Evolutionary conservation across 2,888 invertebrate genomes (phyloP), one percentile per base, ranked within the genome.

Genomic region (Neelides folsomi): DNA sequence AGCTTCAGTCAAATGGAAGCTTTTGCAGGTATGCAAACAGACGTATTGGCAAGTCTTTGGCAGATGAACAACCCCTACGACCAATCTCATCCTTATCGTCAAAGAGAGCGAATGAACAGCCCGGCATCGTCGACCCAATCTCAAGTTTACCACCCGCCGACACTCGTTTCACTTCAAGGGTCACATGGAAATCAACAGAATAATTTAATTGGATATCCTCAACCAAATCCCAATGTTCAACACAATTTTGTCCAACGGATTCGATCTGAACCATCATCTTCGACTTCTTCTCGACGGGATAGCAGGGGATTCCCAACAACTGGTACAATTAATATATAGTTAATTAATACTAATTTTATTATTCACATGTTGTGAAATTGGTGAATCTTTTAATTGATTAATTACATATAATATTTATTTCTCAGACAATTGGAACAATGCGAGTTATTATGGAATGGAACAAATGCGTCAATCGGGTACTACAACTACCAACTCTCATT

Each of bases 341-440:
- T n/a, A n/a, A n/a, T n/a, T 9, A 47, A 27, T 34, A 27, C 47
- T 37, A 8, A 7, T 3, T 27, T 35, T 36, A 12, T 20, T 16
- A 40, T 18, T 36, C n/a, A 15, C 19, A n/a, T 47, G 15, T 52
- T 37, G 16, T 19, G 36, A 13, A 52, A 40, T 43, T 52, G 52
- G 52, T 37, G 43, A 27, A 40, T 37, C 52, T 8, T 19, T 51
- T 10, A n/a, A n/a, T n/a, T n/a, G n/a, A n/a, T n/a, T n/a, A n/a
- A n/a, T n/a, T n/a, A n/a, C n/a, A n/a, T n/a, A n/a, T n/a, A n/a
- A n/a, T 47, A n/a, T 37, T 44, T 35, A 27, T 13, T 27, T 40
- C 40, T 10, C 39, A 53, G 56, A 53, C 51, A 52, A 52, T 36
- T 56, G 54, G 56, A 55, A 50, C 13, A 47, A 51, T 10, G 9